These are phyloP conservation scores for Eupithecia vulgata DNA, from an alignment of 2,888 invertebrate genomes.

Conservation along the genomic window DNA sequence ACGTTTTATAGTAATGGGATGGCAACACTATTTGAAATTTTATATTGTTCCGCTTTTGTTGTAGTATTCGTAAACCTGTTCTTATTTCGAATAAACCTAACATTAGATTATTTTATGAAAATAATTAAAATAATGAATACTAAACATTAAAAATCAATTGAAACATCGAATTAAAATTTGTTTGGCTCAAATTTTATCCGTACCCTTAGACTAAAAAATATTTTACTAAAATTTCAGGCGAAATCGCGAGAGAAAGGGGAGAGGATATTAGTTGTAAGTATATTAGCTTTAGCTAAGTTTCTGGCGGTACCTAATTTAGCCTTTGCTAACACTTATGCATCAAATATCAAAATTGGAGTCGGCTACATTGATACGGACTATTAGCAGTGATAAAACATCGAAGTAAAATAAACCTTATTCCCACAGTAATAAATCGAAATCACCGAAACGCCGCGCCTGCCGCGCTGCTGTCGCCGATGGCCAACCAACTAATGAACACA, in stretches of 20 bases:
- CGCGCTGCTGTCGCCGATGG: conserved; percentile 86
- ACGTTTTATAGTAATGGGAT: conserved; percentile 36
- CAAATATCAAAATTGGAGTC: background rate
- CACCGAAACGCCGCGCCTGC: conserved; percentile 89
- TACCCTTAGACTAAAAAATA: conserved; percentile 31
- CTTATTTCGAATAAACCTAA: conserved; percentile 4
- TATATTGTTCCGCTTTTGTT: conserved; percentile 67
- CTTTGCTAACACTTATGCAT: background rate
- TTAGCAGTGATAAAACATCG: background rate
- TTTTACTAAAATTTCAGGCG: conserved; percentile 84
- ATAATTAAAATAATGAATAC: conserved; percentile 1
- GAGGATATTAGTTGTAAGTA: conserved; percentile 91
- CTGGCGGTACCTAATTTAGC: background rate
- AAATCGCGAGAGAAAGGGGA: conserved; percentile 89
- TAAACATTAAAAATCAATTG: background rate
- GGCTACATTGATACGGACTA: background rate
- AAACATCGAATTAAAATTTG: conserved; percentile 14
- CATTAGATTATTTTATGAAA: conserved; percentile 25
- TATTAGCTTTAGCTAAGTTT: conserved; percentile 5
- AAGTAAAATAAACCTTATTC: conserved; percentile 10
- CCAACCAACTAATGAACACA: conserved; percentile 88
- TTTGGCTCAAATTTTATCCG: conserved; percentile 26
- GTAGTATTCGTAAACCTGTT: conserved; percentile 60
- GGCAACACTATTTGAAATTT: conserved; percentile 66
- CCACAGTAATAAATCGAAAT: conserved; percentile 90